phyloP scores from a whole-genome alignment of 1,140 invertebrate species.

The Tribolium madens region DNA sequence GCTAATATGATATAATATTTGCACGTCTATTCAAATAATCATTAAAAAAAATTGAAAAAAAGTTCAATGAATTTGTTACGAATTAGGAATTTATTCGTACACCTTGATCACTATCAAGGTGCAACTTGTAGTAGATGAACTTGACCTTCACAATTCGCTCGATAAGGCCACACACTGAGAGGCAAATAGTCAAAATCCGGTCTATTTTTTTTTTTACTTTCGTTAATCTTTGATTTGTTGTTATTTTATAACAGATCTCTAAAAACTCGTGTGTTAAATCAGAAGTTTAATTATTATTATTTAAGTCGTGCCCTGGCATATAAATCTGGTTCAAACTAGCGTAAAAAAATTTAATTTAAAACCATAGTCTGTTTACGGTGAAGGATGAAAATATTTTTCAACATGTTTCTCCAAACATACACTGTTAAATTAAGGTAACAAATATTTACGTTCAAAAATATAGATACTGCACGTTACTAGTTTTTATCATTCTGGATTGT shows the following conservation, averaged over 20 bases:
- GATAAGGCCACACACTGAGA: neutral
- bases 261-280: too few relatives aligned
- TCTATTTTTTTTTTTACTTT: too few relatives aligned
- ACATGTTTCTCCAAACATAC: too few relatives aligned
- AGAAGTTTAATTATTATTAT: too few relatives aligned
- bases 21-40: neutral
- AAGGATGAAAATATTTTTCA: too few relatives aligned
- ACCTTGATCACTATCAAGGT: neutral
- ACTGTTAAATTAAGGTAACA: neutral
- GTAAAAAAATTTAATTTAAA: too few relatives aligned
- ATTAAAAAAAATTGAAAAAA: neutral
- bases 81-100: neutral
- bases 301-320: too few relatives aligned
- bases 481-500: slow-evolving; percentile 1
- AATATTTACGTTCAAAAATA: neutral
- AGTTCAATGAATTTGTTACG: neutral
- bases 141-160: neutral
- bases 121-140: neutral
- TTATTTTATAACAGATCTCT: too few relatives aligned
- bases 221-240: too few relatives aligned
- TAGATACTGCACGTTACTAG: slow-evolving; percentile 12
- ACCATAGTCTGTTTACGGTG: too few relatives aligned
- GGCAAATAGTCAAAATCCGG: neutral
- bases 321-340: too few relatives aligned
- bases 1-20: neutral